Percentiles rank a stretch among this genome's conserved stretches.
Conservation (phyloP, 2,113 vertebrate genomes). For the Ceuthmochares aereus region DNA sequence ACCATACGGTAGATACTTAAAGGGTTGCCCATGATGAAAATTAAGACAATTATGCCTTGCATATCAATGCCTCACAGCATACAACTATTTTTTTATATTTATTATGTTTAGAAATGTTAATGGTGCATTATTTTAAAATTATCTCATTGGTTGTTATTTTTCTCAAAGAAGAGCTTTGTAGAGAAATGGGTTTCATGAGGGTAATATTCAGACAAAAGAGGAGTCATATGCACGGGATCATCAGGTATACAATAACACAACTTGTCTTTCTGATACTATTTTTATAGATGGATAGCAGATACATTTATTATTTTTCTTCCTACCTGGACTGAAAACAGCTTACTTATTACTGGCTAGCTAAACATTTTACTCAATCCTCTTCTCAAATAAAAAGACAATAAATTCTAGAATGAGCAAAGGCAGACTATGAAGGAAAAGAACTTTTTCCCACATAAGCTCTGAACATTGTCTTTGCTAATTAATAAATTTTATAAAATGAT, state of each 20-base stretch:
- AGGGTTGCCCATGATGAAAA: neutral
- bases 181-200: neutral
- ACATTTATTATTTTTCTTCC: neutral
- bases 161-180: neutral
- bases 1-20: neutral
- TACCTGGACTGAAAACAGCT: neutral
- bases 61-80: neutral
- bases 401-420: neutral
- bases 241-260: neutral
- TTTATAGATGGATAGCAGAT: neutral
- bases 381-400: neutral
- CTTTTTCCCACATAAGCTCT: neutral
- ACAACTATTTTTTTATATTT: neutral
- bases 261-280: neutral
- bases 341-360: neutral
- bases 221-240: neutral
- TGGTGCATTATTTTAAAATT: neutral
- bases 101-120: neutral
- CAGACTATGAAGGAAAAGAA: neutral
- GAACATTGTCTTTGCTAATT: neutral
- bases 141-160: neutral
- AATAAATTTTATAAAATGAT: neutral
- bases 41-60: neutral
- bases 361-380: neutral
- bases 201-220: neutral